phyloP scores from a whole-genome alignment of 1,140 invertebrate species.

The Charaxes varanes region DNA sequence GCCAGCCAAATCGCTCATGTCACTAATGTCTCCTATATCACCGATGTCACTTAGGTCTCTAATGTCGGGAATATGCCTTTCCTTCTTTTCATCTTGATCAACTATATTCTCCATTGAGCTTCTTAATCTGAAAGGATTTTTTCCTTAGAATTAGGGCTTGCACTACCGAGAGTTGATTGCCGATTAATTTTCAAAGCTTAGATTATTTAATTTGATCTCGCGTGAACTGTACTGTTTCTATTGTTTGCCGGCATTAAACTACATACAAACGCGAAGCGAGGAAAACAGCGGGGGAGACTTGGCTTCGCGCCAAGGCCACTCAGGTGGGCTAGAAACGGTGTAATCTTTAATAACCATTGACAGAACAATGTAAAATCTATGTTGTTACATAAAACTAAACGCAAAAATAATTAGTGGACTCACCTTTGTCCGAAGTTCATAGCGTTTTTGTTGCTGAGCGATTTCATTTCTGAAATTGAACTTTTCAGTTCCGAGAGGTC shows the following conservation, averaged over 20 bases:
- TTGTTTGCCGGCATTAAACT: slow-evolving; percentile 67
- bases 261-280: slow-evolving; percentile 54
- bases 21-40: slow-evolving; percentile 59
- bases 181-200: background rate
- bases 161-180: too few species aligned
- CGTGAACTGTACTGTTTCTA: slow-evolving; percentile 49
- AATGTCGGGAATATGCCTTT: slow-evolving; percentile 61
- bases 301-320: slow-evolving; percentile 60
- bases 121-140: slow-evolving; percentile 67
- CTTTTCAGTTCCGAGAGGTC: slow-evolving; percentile 84
- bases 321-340: slow-evolving; percentile 59
- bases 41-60: slow-evolving; percentile 72
- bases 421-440: slow-evolving; percentile 74
- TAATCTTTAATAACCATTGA: slow-evolving; percentile 50
- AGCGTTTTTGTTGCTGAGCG: slow-evolving; percentile 71
- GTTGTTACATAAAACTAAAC: slow-evolving; percentile 31
- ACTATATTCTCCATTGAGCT: slow-evolving; percentile 81
- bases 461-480: slow-evolving; percentile 86
- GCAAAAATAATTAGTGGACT: slow-evolving; percentile 29
- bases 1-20: slow-evolving; percentile 68
- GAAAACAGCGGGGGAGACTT: slow-evolving; percentile 58
- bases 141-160: background rate
- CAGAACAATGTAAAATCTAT: slow-evolving; percentile 33
- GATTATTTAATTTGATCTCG: slow-evolving; percentile 13
- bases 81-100: slow-evolving; percentile 67